A percentile compares a stretch with the other conserved stretches of the same genome.
Conservation (phyloP, 2,888 invertebrate species). For the Papilio protenor region DNA sequence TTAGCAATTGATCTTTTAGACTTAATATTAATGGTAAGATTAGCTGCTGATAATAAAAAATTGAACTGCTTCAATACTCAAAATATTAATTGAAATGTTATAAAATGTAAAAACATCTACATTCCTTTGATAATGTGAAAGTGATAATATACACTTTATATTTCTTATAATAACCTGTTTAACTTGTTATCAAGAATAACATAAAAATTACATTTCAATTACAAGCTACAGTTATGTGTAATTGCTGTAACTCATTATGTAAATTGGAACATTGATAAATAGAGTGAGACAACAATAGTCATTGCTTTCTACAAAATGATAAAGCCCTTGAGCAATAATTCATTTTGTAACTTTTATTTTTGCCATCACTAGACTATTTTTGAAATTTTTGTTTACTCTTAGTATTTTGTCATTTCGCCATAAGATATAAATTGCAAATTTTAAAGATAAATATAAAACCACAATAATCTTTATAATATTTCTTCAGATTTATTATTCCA, state of each 20-base stretch:
- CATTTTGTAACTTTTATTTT: not conserved
- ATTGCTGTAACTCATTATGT: conserved; percentile 29
- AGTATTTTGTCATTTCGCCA: not conserved
- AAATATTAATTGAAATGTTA: not conserved
- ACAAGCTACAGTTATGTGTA: conserved; percentile 22
- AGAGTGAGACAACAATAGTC: conserved; percentile 14
- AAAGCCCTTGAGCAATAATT: not conserved
- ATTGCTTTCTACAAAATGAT: conserved; percentile 3
- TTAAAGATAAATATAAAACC: not conserved
- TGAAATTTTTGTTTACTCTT: not conserved
- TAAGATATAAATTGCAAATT: not conserved
- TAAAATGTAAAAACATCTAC: not conserved
- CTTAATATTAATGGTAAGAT: not conserved
- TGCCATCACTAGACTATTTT: not conserved
- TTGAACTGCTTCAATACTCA: not conserved
- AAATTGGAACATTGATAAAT: conserved; percentile 15
- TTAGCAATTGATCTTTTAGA: not conserved
- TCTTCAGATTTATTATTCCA: not conserved
- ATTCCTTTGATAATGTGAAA: conserved; percentile 5
- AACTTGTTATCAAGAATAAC: conserved; percentile 18
- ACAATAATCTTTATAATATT: not conserved
- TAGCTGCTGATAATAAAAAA: too few species aligned
- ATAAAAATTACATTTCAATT: conserved; percentile 33
- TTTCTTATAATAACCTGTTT: conserved; percentile 12
- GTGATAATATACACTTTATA: not conserved